Evolutionary conservation across 1,140 invertebrate species (phyloP), one percentile per base, ranked within the genome.

Genomic region (Procambarus clarkii): DNA sequence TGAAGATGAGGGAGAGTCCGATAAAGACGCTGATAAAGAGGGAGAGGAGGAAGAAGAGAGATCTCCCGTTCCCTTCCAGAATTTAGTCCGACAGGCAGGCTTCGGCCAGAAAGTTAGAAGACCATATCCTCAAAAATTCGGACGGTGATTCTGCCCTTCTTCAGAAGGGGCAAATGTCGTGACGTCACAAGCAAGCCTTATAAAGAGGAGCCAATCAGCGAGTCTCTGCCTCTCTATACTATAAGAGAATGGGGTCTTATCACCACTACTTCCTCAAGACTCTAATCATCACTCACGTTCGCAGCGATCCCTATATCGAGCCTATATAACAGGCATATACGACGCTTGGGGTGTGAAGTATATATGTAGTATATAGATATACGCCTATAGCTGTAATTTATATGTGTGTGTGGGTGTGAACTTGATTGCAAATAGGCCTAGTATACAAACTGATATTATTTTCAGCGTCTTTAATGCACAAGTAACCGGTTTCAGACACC

Each of bases 41-140:
- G 80, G 60, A 60, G 48, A 54, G 58, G 80, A 83, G 5, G 80
- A 83, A 15, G 9, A 83, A 24, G 44, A 54, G 71, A 21, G 71
- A 34, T 3, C 18, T 46, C 11, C 24, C 21, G 44, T 4, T 18
- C 81, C 50, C 60, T 64, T 86, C 71, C 24, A 84, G 69, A 84
- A 46, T 24, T 2, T 84, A 18, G 18, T 76, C 0, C 76, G 71
- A 64, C 13, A 76, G 11, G 24, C 5, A 21, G 69, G 46, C 2
- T 86, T 86, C 21, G 83, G 83, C 4, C 64, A 48, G 44, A 86
- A 24, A 24, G 18, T 58, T 2, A 9, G 48, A 5, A 58, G 82
- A 2, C 83, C 83, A 1, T 48, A 86, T 18, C 69, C 69, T 9
- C 76, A 76, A 46, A 24, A 7, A 46, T 18, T 15, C 18, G 54